Percentiles rank a stretch among this genome's conserved stretches.
Conservation (phyloP, 2,797 vertebrate species). For the Danio tinwini region DNA sequence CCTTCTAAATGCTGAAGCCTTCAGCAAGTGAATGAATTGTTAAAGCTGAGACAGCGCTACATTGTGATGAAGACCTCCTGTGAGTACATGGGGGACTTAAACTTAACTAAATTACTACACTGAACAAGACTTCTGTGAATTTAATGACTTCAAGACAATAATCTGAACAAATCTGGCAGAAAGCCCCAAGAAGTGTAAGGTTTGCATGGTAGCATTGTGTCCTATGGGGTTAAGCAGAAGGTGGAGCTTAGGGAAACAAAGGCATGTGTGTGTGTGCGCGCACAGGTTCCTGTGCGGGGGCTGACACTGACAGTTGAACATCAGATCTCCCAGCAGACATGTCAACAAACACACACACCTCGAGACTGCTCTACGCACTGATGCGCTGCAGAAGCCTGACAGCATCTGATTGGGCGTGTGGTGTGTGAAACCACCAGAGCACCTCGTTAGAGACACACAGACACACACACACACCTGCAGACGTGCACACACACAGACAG, state of each 20-base stretch:
- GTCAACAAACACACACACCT: slow-evolving; percentile 41
- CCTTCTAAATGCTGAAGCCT: neutral
- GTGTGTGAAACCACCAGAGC: slow-evolving; percentile 65
- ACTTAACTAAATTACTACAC: neutral
- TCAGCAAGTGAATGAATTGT: neutral
- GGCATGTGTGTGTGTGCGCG: slow-evolving; percentile 38
- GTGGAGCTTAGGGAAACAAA: slow-evolving; percentile 35
- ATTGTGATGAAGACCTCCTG: neutral
- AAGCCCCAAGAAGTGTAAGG: slow-evolving; percentile 23
- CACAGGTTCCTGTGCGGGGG: slow-evolving; percentile 48
- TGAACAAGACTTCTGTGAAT: neutral
- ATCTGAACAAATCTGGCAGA: slow-evolving; percentile 4
- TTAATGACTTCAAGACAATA: neutral
- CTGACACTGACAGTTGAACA: slow-evolving; percentile 63
- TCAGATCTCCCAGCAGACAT: slow-evolving; percentile 55
- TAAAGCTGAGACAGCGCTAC: neutral
- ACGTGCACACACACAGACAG: slow-evolving; percentile 3
- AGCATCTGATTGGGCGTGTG: slow-evolving; percentile 71
- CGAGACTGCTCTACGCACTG: slow-evolving; percentile 45
- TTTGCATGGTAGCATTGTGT: slow-evolving; percentile 36
- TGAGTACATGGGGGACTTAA: neutral
- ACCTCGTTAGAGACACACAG: slow-evolving; percentile 70
- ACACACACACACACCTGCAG: slow-evolving; percentile 43
- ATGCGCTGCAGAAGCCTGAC: slow-evolving; percentile 69
- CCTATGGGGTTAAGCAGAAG: slow-evolving; percentile 33